Base-by-base conservation (phyloP, 2,113 vertebrate species). In the Pycnonotus jocosus region DNA sequence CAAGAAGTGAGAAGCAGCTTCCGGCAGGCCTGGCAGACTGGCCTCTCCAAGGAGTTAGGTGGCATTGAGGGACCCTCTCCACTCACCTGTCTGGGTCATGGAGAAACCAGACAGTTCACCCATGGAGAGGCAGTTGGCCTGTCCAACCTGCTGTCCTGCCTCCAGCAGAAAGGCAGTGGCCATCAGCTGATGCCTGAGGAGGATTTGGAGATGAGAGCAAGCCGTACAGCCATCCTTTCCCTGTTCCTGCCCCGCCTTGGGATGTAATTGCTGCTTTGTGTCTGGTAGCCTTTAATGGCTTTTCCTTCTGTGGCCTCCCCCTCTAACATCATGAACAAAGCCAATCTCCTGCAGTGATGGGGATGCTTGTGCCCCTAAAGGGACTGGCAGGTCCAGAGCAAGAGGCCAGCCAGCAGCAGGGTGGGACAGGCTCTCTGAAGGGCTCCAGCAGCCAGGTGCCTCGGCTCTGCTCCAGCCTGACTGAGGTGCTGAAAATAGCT, bases 401-500 rank as follows among this genome's bases (percentile, higher is more conserved):
- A 93, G 73, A 37, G 81, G 74, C 60, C 19, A 42, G 53, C 19
- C 17, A 0, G 44, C 82, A 81, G 76, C 21, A 9, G 50, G 1
- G 15, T 48, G 81, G 44, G 50, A 80, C 54, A 82, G 20, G 25
- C 23, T 88, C 80, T 66, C 68, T 13, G 15, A 47, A 31, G 1
- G 7, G 60, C 37, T 77, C 68, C 72, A 47, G 38, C 53, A 90
- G 31, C 94, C 94, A 86, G 80, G 94, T 95, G 91, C 88, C 74
- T 94, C 76, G 1, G 80, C 92, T 92, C 86, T 64, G 22, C 76
- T 94, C 88, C 91, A 94, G 76, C 60, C 83, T 81, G 65, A 54
- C 80, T 81, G 76, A 88, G 80, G 69, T 93, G 86, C 27, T 0
- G 31, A 96, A 92, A 92, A 95, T 64, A 95, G 73, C 89, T 71